Evolutionary conservation across 2,888 invertebrate species (phyloP).

Genomic region (Caenorhabditis sp.): DNA sequence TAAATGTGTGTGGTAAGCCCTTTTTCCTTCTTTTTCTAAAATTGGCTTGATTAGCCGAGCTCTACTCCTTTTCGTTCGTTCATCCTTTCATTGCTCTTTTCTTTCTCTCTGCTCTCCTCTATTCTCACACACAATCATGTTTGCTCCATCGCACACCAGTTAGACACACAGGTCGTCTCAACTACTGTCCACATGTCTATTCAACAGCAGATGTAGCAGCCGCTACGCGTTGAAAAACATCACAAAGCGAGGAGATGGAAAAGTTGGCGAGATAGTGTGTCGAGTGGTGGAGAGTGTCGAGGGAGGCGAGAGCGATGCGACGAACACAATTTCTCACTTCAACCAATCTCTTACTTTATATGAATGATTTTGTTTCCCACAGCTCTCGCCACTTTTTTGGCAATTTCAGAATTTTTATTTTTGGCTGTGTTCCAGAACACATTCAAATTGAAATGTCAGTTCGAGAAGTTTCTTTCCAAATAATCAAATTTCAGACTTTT

Average conservation of each 20-base stretch:
- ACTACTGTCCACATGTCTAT: neutral
- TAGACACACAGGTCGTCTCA: neutral
- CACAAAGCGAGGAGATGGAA: neutral
- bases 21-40: constrained; percentile 2
- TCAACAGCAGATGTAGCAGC: neutral
- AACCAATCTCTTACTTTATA: neutral
- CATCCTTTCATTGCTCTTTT: neutral
- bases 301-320: neutral
- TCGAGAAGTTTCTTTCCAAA: too few species aligned
- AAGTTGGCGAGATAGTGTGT: neutral
- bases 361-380: too few species aligned
- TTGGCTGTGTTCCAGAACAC: too few species aligned
- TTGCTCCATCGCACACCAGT: neutral
- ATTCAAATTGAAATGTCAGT: too few species aligned
- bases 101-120: neutral
- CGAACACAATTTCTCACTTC: constrained; percentile 1
- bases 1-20: neutral
- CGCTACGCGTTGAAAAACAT: neutral
- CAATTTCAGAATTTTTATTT: too few species aligned
- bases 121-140: neutral
- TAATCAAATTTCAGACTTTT: neutral
- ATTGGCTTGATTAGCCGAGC: constrained; percentile 28
- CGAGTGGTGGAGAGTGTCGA: neutral
- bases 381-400: too few species aligned
- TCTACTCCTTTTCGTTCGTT: neutral